Percentiles rank a stretch among this genome's conserved stretches.
Conservation (phyloP, 2,113 vertebrate species). For the Pterocles orientalis region DNA sequence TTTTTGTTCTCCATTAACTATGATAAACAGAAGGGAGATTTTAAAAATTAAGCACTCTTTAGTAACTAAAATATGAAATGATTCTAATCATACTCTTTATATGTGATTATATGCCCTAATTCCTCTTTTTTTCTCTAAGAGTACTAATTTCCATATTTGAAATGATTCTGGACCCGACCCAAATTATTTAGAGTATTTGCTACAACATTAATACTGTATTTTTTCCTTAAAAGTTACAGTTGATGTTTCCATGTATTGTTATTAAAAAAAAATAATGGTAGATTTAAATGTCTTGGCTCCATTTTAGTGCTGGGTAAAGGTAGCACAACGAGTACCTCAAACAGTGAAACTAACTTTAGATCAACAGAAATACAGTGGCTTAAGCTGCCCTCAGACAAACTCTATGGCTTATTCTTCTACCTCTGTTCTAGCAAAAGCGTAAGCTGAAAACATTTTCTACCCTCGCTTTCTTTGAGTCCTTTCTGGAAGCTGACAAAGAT, state of each 20-base stretch:
- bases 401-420: background rate
- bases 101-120: constrained; percentile 38
- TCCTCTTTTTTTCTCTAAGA: background rate
- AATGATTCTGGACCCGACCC: background rate
- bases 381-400: background rate
- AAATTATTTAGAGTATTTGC: background rate
- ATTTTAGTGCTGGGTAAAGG: background rate
- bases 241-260: background rate
- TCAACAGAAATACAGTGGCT: background rate
- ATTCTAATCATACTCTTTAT: constrained; percentile 15
- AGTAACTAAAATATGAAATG: constrained; percentile 44
- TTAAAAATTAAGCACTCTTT: constrained; percentile 59
- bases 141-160: constrained; percentile 27
- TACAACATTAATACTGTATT: background rate
- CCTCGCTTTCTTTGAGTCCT: background rate
- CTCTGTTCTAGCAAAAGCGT: background rate
- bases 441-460: background rate
- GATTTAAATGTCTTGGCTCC: background rate
- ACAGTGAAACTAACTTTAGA: background rate
- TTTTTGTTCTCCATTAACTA: constrained; percentile 20
- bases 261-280: background rate
- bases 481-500: background rate
- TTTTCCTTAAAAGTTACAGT: background rate
- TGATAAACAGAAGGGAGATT: constrained; percentile 44
- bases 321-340: background rate